phyloP scores from a whole-genome alignment of 2,888 invertebrate species.

The Eumacrocentrus americanus region DNA sequence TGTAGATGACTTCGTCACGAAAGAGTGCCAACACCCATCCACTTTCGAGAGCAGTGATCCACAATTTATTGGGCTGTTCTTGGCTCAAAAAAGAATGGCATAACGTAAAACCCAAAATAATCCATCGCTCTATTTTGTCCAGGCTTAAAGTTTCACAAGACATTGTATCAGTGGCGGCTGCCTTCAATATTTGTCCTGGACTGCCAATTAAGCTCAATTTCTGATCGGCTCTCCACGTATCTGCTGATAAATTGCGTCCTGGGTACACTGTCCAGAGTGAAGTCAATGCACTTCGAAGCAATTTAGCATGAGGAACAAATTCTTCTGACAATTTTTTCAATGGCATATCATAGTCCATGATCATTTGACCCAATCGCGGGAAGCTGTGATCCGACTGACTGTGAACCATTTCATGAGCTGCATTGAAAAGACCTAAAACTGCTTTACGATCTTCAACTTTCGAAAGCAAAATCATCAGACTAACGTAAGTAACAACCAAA shows the following conservation, averaged over 20 bases:
- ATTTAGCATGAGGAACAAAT: conserved; percentile 91
- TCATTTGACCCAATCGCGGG: conserved; percentile 95
- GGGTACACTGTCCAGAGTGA: conserved; percentile 89
- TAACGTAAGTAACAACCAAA: conserved; percentile 90
- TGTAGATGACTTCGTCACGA: conserved; percentile 95
- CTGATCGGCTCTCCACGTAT: conserved; percentile 92
- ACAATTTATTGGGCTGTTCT: conserved; percentile 84
- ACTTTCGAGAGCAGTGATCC: conserved; percentile 89
- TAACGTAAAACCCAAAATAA: conserved; percentile 91
- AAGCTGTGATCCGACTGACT: conserved; percentile 89
- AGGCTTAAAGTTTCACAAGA: conserved; percentile 97
- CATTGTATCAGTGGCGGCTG: conserved; percentile 93
- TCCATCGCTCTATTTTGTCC: conserved; percentile 96
- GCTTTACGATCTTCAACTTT: conserved; percentile 98
- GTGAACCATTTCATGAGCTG: conserved; percentile 95
- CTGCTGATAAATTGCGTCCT: conserved; percentile 88
- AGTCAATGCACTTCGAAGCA: conserved; percentile 83
- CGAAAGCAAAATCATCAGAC: conserved; percentile 96
- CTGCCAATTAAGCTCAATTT: conserved; percentile 93
- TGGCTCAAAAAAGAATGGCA: conserved; percentile 86
- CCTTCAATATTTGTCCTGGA: conserved; percentile 92
- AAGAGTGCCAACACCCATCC: conserved; percentile 95
- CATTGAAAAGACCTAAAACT: conserved; percentile 95
- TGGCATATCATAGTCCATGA: conserved; percentile 96
- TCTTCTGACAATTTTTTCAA: conserved; percentile 95